These are phyloP conservation scores for Stramonita haemastoma DNA, from an alignment of 2,888 invertebrate species.

Conservation along the genomic window DNA sequence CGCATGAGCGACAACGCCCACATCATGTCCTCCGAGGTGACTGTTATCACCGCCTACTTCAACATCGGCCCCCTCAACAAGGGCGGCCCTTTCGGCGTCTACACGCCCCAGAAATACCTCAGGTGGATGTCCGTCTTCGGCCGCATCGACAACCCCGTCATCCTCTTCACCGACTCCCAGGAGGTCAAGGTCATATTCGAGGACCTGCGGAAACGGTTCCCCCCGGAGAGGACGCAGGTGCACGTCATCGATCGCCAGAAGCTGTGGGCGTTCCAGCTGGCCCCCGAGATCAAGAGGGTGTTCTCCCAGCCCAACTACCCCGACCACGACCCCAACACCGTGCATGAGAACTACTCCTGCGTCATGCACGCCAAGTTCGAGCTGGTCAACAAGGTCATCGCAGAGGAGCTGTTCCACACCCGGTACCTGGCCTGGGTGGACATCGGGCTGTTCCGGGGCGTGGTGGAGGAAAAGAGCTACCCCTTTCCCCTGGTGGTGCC, in stretches of 20 bases:
- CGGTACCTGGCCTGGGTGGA: conserved; percentile 71
- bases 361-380: conserved; percentile 74
- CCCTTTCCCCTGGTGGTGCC: conserved; percentile 55
- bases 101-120: conserved; percentile 56
- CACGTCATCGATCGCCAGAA: conserved; percentile 52
- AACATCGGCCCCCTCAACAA: conserved; percentile 60
- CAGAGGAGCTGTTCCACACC: conserved; percentile 60
- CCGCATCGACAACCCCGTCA: conserved; percentile 62
- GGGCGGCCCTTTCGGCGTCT: conserved; percentile 45
- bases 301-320: conserved; percentile 66
- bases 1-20: conserved; percentile 37
- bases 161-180: conserved; percentile 62
- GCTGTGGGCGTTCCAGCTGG: conserved; percentile 63
- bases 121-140: conserved; percentile 67
- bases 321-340: conserved; percentile 65
- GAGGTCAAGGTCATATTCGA: conserved; percentile 54
- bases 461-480: conserved; percentile 47
- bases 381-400: conserved; percentile 59
- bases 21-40: conserved; percentile 52
- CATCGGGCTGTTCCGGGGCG: conserved; percentile 66
- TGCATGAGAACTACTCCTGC: conserved; percentile 69
- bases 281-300: conserved; percentile 56
- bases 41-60: conserved; percentile 65
- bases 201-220: conserved; percentile 52
- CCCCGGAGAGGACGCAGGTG: conserved; percentile 54